phyloP scores from a whole-genome alignment of 2,113 vertebrate species.

The Vombatus ursinus region DNA sequence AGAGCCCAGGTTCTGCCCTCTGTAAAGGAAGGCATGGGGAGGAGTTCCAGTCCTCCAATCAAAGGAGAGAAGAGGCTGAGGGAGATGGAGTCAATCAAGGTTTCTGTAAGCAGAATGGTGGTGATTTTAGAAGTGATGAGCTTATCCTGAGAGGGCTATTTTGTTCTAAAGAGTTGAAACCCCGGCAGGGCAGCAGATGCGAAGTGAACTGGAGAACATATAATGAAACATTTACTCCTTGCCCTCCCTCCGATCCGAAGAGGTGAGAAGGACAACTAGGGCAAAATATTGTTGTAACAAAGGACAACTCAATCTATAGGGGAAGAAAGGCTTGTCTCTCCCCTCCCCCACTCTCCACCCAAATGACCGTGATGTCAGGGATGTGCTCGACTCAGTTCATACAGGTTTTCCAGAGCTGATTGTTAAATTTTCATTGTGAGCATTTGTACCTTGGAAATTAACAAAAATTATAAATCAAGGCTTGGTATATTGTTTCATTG shows the following conservation, averaged over 20 bases:
- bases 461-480: background rate
- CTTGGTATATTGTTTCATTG: background rate
- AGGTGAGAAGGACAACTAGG: background rate
- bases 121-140: background rate
- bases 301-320: background rate
- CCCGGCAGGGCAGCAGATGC: background rate
- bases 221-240: background rate
- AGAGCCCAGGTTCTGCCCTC: background rate
- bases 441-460: background rate
- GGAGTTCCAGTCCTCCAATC: background rate
- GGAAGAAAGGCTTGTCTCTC: background rate
- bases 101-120: background rate
- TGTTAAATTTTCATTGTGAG: background rate
- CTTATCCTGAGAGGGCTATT: background rate
- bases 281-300: background rate
- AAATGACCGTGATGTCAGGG: background rate
- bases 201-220: background rate
- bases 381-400: background rate
- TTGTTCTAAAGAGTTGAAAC: background rate
- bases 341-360: background rate
- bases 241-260: background rate
- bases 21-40: background rate
- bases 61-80: background rate
- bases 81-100: background rate
- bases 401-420: background rate